A percentile compares a stretch with the other conserved stretches of the same genome.
These are phyloP conservation scores for Drosophila yooni DNA, from an alignment of 2,888 invertebrate genomes.

Conservation along the genomic window DNA sequence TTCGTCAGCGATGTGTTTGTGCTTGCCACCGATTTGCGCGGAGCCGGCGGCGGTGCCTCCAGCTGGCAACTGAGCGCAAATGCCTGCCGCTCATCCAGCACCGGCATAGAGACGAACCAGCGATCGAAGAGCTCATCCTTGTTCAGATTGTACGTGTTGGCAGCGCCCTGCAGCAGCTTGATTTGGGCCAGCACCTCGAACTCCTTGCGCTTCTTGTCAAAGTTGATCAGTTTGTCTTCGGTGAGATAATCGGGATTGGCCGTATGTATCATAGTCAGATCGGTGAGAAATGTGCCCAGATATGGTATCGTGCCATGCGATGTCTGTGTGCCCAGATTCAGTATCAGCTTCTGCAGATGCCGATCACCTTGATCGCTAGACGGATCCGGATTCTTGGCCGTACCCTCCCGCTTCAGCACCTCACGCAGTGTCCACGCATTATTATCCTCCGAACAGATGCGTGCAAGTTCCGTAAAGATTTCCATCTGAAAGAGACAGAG, in stretches of 20 bases:
- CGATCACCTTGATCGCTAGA: constrained; percentile 93
- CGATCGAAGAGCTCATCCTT: constrained; percentile 95
- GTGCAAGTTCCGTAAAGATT: constrained; percentile 96
- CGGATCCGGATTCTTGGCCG: constrained; percentile 97
- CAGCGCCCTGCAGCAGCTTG: constrained; percentile 96
- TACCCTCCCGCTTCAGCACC: constrained; percentile 97
- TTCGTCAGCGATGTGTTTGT: constrained; percentile 77
- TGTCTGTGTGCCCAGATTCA: constrained; percentile 90
- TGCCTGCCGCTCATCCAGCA: constrained; percentile 96
- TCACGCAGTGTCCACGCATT: constrained; percentile 98
- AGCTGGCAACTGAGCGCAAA: constrained; percentile 95
- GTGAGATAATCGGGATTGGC: constrained; percentile 93
- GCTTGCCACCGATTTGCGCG: constrained; percentile 75
- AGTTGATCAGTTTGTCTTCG: constrained; percentile 94
- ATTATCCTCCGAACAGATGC: constrained; percentile 99
- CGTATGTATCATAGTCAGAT: constrained; percentile 99
- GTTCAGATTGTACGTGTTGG: constrained; percentile 96
- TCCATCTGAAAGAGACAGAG: constrained; percentile 87
- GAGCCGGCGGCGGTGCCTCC: constrained; percentile 89
- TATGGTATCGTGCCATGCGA: constrained; percentile 98
- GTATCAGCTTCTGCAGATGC: constrained; percentile 93
- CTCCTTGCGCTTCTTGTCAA: constrained; percentile 98
- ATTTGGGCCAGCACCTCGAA: constrained; percentile 99
- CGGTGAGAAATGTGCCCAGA: constrained; percentile 98
- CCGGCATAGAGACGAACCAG: constrained; percentile 97